These are phyloP conservation scores for Leptoclinus maculatus DNA, from an alignment of 2,797 vertebrate genomes.

Conservation along the genomic window DNA sequence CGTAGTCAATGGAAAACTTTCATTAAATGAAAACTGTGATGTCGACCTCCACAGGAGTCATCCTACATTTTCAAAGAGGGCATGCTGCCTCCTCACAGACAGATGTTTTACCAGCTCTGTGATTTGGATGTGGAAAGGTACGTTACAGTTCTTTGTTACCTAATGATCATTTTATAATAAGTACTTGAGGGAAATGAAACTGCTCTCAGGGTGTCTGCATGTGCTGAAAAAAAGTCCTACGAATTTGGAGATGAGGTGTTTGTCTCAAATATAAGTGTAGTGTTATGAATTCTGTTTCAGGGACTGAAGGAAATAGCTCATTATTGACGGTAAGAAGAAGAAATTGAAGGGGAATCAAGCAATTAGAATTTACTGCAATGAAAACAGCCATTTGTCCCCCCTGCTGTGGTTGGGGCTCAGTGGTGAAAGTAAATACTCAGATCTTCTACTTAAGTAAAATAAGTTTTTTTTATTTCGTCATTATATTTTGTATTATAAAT, in stretches of 20 bases:
- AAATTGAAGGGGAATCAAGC: neutral
- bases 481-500: neutral
- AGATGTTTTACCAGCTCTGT: slow-evolving; percentile 99
- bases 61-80: slow-evolving; percentile 92
- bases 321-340: neutral
- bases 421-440: neutral
- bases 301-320: no score
- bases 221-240: neutral
- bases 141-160: neutral
- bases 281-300: neutral
- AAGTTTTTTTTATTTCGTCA: neutral
- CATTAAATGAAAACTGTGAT: neutral
- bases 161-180: neutral
- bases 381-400: neutral
- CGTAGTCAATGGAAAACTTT: neutral
- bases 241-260: neutral
- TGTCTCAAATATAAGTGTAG: neutral
- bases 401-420: neutral
- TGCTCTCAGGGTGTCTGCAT: neutral
- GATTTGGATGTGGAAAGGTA: slow-evolving; percentile 94
- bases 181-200: neutral
- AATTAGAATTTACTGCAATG: no score
- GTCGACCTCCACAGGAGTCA: slow-evolving; percentile 84
- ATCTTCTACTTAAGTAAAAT: neutral
- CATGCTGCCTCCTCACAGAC: slow-evolving; percentile 94